Evolutionary conservation across 2,888 invertebrate species (phyloP).

Genomic region (Lucinisca nassula): DNA sequence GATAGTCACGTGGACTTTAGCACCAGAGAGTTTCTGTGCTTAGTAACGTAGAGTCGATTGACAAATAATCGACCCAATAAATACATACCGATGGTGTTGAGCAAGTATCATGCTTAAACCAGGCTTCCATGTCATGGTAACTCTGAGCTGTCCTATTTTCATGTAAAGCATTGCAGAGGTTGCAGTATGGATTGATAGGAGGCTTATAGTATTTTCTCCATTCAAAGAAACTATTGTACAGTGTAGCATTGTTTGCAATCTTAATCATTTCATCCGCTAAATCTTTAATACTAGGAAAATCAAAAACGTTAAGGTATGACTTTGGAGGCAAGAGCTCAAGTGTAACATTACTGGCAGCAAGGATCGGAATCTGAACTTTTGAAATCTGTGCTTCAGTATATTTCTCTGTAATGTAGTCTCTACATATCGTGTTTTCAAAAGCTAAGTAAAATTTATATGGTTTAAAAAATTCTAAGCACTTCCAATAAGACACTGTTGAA

Average conservation of each 20-base stretch:
- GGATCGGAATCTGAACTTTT: conserved; percentile 74
- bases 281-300: conserved; percentile 66
- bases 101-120: conserved; percentile 70
- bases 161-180: conserved; percentile 76
- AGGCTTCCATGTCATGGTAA: conserved; percentile 67
- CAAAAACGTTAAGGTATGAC: conserved; percentile 70
- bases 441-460: conserved; percentile 78
- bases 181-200: conserved; percentile 68
- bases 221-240: conserved; percentile 75
- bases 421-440: conserved; percentile 78
- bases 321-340: conserved; percentile 48
- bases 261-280: conserved; percentile 70
- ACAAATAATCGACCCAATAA: too few relatives aligned
- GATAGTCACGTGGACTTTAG: too few relatives aligned
- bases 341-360: conserved; percentile 70
- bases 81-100: conserved; percentile 51
- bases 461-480: conserved; percentile 54
- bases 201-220: conserved; percentile 74
- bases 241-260: conserved; percentile 67
- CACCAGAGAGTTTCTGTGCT: too few relatives aligned
- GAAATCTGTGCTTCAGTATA: conserved; percentile 71
- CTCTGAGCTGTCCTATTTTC: conserved; percentile 67
- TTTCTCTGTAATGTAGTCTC: conserved; percentile 80
- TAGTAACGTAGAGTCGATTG: too few relatives aligned
- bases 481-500: conserved; percentile 18